Base-by-base conservation (phyloP, 2,797 vertebrate genomes). In the Benthosema pterotum region DNA sequence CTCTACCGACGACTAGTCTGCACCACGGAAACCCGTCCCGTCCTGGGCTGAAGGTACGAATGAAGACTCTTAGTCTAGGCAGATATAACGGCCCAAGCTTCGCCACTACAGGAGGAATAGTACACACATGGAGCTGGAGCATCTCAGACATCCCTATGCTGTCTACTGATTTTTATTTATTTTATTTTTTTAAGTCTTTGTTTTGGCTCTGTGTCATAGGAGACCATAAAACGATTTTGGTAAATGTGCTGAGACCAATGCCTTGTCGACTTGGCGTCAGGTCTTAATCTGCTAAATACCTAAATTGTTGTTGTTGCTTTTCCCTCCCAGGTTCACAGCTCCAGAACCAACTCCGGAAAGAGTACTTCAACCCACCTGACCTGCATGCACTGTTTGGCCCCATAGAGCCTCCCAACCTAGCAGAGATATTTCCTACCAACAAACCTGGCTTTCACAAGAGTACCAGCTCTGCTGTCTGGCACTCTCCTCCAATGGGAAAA, bases 381-480 rank as follows among this genome's bases (percentile, higher is more conserved):
- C n/a, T 95, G 0, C 69, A 92, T 0, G 69, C 82, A 0, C 78
- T 94, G 78, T 98, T 95, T 0, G 95, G 96, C 16, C 38, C 48
- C 3, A 91, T 97, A 11, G 87, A 93, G 9, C 88, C 90, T 0
- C 95, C 93, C 0, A 92, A 68, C 62, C 87, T 99, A 74, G 95
- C 98, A 78, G 76, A 90, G 43, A 96, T 99, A 61, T 99, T 99
- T 77, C 92, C 93, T 74, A 97, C 95, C 86, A 97, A 77, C 84
- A 99, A 99, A 53, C 96, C 97, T 0, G 94, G 96, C 3, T 99
- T 96, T 80, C 94, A 95, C 64, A 98, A 98, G 78, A 95, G 97
- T 47, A 99, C 97, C 0, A 98, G 97, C 82, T 99, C 97, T 0
- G 97, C 97, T 0, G 95, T 96, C 6, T 99, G 97, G 97, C 90